A percentile compares a stretch with the other conserved stretches of the same genome.
Conservation (phyloP, 2,113 vertebrate species). For the Antechinus flavipes region DNA sequence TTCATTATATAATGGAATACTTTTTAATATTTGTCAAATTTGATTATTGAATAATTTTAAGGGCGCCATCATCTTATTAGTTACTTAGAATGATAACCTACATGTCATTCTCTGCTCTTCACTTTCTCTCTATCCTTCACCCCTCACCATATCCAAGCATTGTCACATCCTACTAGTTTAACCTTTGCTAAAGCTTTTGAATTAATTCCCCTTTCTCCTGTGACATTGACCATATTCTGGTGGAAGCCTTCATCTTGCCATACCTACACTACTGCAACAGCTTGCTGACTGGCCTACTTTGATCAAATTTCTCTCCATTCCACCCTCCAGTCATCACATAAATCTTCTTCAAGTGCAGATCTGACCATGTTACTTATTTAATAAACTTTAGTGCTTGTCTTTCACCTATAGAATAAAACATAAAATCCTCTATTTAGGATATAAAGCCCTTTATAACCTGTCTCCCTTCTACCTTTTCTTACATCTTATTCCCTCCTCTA, state of each 20-base stretch:
- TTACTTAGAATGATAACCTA: background rate
- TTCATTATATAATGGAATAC: background rate
- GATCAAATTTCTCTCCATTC: background rate
- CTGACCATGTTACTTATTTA: background rate
- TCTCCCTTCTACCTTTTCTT: background rate
- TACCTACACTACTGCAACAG: background rate
- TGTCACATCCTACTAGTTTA: background rate
- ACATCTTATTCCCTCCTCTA: background rate
- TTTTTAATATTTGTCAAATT: background rate
- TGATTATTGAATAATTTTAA: background rate
- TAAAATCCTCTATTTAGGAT: background rate
- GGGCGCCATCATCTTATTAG: background rate
- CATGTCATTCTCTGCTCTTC: background rate
- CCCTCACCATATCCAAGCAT: background rate
- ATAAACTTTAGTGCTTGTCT: background rate
- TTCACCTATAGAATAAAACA: background rate
- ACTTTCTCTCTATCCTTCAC: background rate
- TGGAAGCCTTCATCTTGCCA: background rate
- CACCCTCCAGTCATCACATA: background rate
- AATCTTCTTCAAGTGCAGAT: background rate
- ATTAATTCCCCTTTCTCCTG: background rate
- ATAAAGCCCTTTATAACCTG: background rate
- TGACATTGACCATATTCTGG: background rate
- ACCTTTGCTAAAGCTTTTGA: background rate
- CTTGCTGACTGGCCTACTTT: background rate